These are phyloP conservation scores for Unio delphinus DNA, from an alignment of 2,888 invertebrate genomes.

Conservation along the genomic window DNA sequence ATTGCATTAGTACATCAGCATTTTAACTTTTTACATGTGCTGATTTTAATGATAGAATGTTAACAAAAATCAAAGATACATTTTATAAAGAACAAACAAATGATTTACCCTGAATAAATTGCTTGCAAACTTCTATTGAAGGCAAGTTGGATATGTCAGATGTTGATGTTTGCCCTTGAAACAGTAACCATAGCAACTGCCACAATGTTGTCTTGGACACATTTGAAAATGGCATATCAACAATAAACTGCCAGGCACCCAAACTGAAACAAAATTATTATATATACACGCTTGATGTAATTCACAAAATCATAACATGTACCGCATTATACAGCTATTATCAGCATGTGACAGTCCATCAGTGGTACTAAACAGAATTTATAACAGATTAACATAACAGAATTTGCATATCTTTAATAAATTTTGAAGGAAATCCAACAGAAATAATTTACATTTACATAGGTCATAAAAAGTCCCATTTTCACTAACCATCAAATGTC, in stretches of 20 bases:
- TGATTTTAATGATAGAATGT: not conserved
- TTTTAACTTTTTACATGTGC: too few relatives aligned
- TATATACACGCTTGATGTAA: not conserved
- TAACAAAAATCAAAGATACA: constrained; percentile 2
- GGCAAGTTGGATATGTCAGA: constrained; percentile 48
- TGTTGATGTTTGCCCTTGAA: constrained; percentile 54
- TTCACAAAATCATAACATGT: not conserved
- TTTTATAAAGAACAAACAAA: not conserved
- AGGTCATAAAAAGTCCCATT: too few relatives aligned
- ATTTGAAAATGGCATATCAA: constrained; percentile 77
- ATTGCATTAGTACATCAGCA: too few relatives aligned
- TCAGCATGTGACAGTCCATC: not conserved
- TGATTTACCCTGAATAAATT: constrained; percentile 50
- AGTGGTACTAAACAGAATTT: constrained; percentile 2
- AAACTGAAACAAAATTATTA: constrained; percentile 67
- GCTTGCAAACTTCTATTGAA: constrained; percentile 54
- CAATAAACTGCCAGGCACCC: constrained; percentile 87
- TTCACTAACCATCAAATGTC: too few relatives aligned
- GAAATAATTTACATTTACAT: too few relatives aligned
- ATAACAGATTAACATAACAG: not conserved
- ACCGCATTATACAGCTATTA: not conserved
- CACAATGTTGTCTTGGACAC: constrained; percentile 70
- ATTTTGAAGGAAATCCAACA: too few relatives aligned
- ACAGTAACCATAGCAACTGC: constrained; percentile 70
- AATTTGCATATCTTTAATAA: too few relatives aligned